Percentiles rank a stretch among this genome's conserved stretches.
Evolutionary conservation across 2,888 invertebrate species (phyloP).

Genomic region (Fissipunctia ypsillon): DNA sequence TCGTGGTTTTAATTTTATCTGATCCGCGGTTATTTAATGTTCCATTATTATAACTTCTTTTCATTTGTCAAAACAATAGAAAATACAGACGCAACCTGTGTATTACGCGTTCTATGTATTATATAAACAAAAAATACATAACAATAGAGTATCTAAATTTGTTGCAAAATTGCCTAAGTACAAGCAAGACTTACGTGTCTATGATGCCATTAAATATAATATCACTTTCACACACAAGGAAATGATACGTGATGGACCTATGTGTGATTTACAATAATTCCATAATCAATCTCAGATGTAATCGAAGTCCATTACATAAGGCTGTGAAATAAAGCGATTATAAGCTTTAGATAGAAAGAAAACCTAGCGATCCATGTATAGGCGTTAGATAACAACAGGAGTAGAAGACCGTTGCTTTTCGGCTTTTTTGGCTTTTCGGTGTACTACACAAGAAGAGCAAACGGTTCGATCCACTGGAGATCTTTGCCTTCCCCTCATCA

Average conservation of each 20-base stretch:
- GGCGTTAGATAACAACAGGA: neutral
- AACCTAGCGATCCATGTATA: neutral
- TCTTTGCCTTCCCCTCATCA: too few species aligned
- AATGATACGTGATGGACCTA: constrained; percentile 8
- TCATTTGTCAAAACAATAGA: constrained; percentile 44
- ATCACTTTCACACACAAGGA: constrained; percentile 36
- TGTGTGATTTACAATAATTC: constrained; percentile 8
- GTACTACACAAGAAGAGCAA: too few species aligned
- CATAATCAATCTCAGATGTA: neutral
- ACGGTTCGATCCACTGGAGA: too few species aligned
- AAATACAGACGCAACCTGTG: constrained; percentile 9
- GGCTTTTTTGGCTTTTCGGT: too few species aligned
- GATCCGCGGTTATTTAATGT: constrained; percentile 22
- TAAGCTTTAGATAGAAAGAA: too few species aligned
- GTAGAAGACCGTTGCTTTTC: too few species aligned
- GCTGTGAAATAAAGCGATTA: neutral
- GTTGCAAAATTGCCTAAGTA: constrained; percentile 6
- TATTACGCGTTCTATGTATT: constrained; percentile 27
- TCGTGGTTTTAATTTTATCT: constrained; percentile 25
- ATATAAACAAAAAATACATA: constrained; percentile 30
- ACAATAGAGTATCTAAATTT: constrained; percentile 23
- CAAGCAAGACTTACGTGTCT: constrained; percentile 20
- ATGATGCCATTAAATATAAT: constrained; percentile 28
- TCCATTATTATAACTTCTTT: constrained; percentile 9
- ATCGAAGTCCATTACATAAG: constrained; percentile 11